Evolutionary conservation across 1,140 invertebrate genomes (phyloP).

Genomic region (Pomacea maculata): DNA sequence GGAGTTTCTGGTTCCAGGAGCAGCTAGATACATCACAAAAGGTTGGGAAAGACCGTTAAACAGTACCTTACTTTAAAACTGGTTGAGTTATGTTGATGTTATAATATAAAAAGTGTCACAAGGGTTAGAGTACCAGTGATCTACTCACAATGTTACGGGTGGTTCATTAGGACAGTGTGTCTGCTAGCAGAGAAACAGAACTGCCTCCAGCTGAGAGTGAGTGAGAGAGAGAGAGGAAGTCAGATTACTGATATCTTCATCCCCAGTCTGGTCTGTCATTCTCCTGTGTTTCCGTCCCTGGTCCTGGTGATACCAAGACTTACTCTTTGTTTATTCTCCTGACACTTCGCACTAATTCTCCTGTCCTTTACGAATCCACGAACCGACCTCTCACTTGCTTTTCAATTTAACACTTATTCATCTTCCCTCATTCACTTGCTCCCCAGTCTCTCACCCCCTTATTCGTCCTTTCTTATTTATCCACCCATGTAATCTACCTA

Average conservation of each 20-base stretch:
- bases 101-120: background rate
- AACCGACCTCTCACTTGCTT: background rate
- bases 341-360: background rate
- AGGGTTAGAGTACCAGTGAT: too few species aligned
- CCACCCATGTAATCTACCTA: background rate
- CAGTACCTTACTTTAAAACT: background rate
- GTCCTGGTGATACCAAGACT: background rate
- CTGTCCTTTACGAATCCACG: background rate
- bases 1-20: constrained; percentile 18
- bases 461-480: background rate
- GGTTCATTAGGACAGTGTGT: background rate
- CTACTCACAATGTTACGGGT: too few species aligned
- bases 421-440: background rate
- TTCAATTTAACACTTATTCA: background rate
- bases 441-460: background rate
- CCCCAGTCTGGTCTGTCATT: background rate
- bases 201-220: background rate
- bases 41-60: background rate
- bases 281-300: background rate
- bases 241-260: background rate
- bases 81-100: background rate
- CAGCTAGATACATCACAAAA: constrained; percentile 3
- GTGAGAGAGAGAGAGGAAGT: background rate
- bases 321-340: background rate
- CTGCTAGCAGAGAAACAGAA: background rate